Percentiles rank a stretch among this genome's conserved stretches.
Evolutionary conservation across 2,888 invertebrate species (phyloP).

Genomic region (Pandemis corylana): DNA sequence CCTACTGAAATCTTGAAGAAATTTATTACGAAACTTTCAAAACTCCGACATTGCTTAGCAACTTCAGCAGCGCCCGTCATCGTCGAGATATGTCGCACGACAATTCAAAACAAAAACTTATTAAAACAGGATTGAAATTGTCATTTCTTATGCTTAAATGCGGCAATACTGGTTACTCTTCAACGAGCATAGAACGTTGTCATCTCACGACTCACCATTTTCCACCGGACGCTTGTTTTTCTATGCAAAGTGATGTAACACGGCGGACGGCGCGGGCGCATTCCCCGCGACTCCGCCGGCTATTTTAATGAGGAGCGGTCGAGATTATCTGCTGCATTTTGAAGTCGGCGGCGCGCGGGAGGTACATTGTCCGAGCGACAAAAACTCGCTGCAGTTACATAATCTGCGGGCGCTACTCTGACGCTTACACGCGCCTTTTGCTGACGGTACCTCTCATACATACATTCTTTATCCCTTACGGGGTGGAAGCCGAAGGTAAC

Average conservation of each 20-base stretch:
- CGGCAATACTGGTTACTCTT: neutral
- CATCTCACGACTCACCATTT: neutral
- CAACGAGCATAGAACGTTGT: neutral
- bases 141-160: no score
- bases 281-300: constrained; percentile 31
- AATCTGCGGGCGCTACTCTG: constrained; percentile 56
- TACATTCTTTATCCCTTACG: no score
- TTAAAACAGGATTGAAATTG: no score
- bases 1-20: no score
- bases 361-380: constrained; percentile 51
- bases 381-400: constrained; percentile 64
- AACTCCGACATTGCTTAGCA: no score
- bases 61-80: no score
- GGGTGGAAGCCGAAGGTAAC: no score
- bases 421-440: constrained; percentile 17
- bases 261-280: constrained; percentile 24
- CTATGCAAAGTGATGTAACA: constrained; percentile 31
- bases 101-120: no score
- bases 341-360: constrained; percentile 49
- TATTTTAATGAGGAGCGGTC: constrained; percentile 39
- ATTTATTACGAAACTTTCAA: no score
- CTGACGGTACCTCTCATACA: neutral
- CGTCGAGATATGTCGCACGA: no score
- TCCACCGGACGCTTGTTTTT: constrained; percentile 25
- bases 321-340: constrained; percentile 68